A percentile compares a stretch with the other conserved stretches of the same genome.
Conservation (phyloP, 2,113 vertebrate species). For the Nesoenas mayeri region DNA sequence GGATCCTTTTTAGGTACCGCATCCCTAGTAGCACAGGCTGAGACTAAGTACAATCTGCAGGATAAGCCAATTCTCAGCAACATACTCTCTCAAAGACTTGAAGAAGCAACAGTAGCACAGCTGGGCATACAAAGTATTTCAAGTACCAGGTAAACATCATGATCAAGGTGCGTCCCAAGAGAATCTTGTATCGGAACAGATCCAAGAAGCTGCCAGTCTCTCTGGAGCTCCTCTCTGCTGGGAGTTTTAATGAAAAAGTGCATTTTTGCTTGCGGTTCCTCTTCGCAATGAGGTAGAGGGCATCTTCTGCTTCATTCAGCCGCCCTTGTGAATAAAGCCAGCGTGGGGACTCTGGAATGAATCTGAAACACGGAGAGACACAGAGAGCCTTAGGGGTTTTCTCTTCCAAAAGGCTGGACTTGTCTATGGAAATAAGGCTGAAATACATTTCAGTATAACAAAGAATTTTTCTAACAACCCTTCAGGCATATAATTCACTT, state of each 20-base stretch:
- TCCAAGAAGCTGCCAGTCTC: conserved; percentile 73
- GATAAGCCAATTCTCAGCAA: neutral
- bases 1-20: neutral
- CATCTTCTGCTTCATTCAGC: conserved; percentile 76
- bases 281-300: conserved; percentile 77
- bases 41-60: neutral
- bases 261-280: conserved; percentile 75
- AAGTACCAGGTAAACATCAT: conserved; percentile 84
- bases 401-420: neutral
- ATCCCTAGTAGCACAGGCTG: neutral
- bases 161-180: conserved; percentile 78
- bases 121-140: neutral
- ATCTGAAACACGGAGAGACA: conserved; percentile 67
- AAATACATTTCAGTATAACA: neutral
- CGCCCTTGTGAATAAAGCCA: conserved; percentile 83
- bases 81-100: neutral
- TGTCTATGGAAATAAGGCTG: neutral
- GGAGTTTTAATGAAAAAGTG: conserved; percentile 68
- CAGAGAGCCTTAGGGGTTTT: neutral
- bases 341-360: conserved; percentile 83
- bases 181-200: conserved; percentile 73
- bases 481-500: neutral
- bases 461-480: neutral
- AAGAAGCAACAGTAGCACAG: neutral
- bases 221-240: conserved; percentile 38